Base-by-base conservation (phyloP, 2,888 invertebrate genomes). In the Euspilapteryx auroguttella region DNA sequence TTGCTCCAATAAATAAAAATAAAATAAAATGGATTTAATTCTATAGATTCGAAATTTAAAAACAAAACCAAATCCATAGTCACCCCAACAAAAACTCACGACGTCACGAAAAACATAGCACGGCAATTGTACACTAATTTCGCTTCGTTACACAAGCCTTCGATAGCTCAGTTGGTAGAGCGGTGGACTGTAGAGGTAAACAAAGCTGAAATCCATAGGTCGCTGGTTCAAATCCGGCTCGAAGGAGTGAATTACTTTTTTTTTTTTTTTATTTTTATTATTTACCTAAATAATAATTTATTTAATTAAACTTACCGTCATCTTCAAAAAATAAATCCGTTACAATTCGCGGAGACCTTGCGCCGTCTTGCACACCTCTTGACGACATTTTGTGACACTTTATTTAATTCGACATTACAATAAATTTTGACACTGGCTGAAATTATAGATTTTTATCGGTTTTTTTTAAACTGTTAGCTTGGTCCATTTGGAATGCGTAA, bases 201-300 rank as follows among this genome's bases (percentile, higher is more conserved):
- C 3, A 12, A 17, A 7, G 17, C 21, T 48, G 77, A 35, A 24
- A 78, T 78, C 79, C 79, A 79, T 79, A 79, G 79, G 79, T 79
- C 79, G 75, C 79, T 79, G 79, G 79, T 79, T 79, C 79, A 78
- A 79, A 78, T 78, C 78, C 78, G 76, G 78, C 73, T 78, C 78
- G 77, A 78, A 76, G 78, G 77, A 78, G 22, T 36, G 20, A 47
- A 49, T 57, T 50, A 49, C 31, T 23, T 10, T 34, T 29, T 37
- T 10, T 14, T 10, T 31, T 28, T 37, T 33, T 37, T 21, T 10
- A 17, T 29, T 25, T 27, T 29, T 29, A 27, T 14, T 26, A 21
- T 11, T 24, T n/a, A n/a, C n/a, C n/a, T n/a, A n/a, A n/a, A n/a
- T n/a, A n/a, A n/a, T n/a, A n/a, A n/a, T n/a, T n/a, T n/a, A n/a